These are phyloP conservation scores for Perizoma flavofasciatum DNA, from an alignment of 2,888 invertebrate species.

Conservation along the genomic window DNA sequence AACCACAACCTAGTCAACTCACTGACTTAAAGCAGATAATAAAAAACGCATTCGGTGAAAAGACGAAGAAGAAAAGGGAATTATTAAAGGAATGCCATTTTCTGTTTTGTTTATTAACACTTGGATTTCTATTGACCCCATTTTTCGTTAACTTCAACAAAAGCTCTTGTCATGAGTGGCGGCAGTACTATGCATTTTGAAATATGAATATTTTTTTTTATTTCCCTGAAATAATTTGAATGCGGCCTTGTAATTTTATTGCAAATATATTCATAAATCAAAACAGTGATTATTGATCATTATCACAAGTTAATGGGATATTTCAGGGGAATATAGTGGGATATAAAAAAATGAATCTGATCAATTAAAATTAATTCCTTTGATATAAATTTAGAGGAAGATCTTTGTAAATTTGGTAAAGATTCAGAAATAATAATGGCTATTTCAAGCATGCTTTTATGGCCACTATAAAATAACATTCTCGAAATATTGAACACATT, in stretches of 20 bases:
- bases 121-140: too few species aligned
- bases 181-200: conserved; percentile 14
- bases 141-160: neutral
- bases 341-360: conserved; percentile 1
- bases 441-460: conserved; percentile 38
- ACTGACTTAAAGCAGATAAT: too few species aligned
- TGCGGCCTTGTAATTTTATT: too few species aligned
- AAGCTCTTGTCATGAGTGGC: conserved; percentile 13
- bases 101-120: too few species aligned
- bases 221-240: neutral
- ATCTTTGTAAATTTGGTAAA: conserved; percentile 6
- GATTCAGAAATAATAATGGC: conserved; percentile 6
- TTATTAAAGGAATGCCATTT: too few species aligned
- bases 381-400: conserved; percentile 1
- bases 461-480: conserved; percentile 32
- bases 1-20: too few species aligned
- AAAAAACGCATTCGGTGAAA: too few species aligned
- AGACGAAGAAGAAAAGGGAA: too few species aligned
- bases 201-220: conserved; percentile 14
- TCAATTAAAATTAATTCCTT: conserved; percentile 1
- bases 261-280: conserved; percentile 10
- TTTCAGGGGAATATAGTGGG: too few species aligned
- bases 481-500: conserved; percentile 27
- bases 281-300: conserved; percentile 1
- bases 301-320: too few species aligned